Evolutionary conservation across 2,113 vertebrate species (phyloP).

Genomic region (Seriola aureovittata): DNA sequence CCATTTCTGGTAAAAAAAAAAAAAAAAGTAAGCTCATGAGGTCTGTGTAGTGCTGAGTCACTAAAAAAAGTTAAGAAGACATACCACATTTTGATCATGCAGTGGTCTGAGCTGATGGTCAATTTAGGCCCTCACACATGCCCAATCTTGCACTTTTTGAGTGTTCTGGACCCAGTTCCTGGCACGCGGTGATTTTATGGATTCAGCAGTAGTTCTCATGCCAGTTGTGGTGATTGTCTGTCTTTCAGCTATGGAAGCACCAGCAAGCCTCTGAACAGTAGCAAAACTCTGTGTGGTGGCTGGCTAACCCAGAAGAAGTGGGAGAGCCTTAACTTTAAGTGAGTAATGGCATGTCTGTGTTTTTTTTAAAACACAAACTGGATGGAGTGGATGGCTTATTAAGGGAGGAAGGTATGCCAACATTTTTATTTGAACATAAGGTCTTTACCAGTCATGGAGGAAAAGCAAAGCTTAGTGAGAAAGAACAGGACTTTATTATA

Average conservation of each 20-base stretch:
- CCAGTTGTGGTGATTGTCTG: conserved; percentile 58
- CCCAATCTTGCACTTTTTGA: conserved; percentile 55
- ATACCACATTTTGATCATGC: conserved; percentile 35
- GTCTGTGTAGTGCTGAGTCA: conserved; percentile 50
- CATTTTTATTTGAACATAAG: conserved; percentile 52
- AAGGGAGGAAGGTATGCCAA: conserved; percentile 43
- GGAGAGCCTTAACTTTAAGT: conserved; percentile 83
- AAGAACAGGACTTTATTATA: conserved; percentile 25
- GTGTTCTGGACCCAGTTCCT: conserved; percentile 49
- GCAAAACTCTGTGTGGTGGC: conserved; percentile 72
- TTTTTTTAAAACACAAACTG: conserved; percentile 31
- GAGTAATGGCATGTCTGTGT: conserved; percentile 69
- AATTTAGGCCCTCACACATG: conserved; percentile 28
- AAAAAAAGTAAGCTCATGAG: conserved; percentile 8
- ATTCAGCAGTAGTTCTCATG: conserved; percentile 37
- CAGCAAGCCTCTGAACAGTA: conserved; percentile 64
- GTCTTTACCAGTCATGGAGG: conserved; percentile 29
- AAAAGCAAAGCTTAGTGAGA: conserved; percentile 34
- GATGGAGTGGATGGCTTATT: conserved; percentile 47
- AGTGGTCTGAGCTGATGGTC: conserved; percentile 36
- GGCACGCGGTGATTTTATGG: conserved; percentile 35
- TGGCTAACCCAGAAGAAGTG: conserved; percentile 78
- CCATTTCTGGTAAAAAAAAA: conserved; percentile 28
- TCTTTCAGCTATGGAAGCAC: conserved; percentile 73
- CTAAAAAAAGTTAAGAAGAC: conserved; percentile 43